phyloP scores from a whole-genome alignment of 37 sponge, comb jelly and placozoan species.

The Ianthella basta region DNA sequence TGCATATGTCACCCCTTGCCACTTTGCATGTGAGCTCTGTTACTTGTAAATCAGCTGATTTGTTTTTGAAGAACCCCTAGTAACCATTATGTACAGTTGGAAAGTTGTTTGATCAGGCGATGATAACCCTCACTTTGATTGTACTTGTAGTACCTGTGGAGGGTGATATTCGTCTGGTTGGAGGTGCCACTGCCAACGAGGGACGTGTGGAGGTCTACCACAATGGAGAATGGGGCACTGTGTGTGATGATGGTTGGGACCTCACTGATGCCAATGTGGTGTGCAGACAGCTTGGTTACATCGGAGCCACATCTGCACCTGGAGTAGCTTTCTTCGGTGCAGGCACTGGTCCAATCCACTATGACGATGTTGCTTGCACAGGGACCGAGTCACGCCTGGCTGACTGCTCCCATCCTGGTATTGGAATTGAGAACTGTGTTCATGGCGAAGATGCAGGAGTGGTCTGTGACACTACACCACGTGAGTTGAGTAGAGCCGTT shows the following conservation, averaged over 20 bases:
- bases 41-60: too few relatives aligned
- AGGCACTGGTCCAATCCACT: background rate
- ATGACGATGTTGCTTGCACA: background rate
- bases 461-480: too few relatives aligned
- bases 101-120: too few relatives aligned
- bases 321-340: background rate
- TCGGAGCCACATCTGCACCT: background rate
- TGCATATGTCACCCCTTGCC: too few relatives aligned
- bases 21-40: too few relatives aligned
- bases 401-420: background rate
- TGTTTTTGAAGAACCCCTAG: too few relatives aligned
- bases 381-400: background rate
- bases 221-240: conserved; percentile 8
- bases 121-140: too few relatives aligned
- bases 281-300: background rate
- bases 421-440: background rate
- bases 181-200: background rate
- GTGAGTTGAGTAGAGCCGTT: too few relatives aligned
- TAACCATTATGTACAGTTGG: too few relatives aligned
- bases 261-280: background rate
- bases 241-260: background rate
- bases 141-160: too few relatives aligned
- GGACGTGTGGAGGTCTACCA: background rate
- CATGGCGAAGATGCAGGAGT: background rate
- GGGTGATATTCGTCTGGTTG: too few relatives aligned